Base-by-base conservation (phyloP, 2,797 vertebrate species). In the Micrastur ruficollis region DNA sequence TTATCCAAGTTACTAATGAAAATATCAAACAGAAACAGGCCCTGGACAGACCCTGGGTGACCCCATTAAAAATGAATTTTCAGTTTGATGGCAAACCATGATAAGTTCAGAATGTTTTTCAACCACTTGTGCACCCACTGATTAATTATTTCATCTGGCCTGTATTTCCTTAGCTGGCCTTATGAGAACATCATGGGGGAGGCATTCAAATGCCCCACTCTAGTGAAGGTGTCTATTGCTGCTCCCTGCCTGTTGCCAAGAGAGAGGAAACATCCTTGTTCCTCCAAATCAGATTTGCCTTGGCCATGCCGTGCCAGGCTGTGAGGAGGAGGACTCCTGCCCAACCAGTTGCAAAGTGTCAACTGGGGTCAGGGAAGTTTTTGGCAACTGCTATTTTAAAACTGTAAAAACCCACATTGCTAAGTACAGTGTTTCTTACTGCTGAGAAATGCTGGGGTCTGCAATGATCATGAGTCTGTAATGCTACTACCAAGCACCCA, bases 11-110 rank as follows among this genome's bases (percentile, higher is more conserved):
- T 95, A 83, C 53, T 92, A 95, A 86, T 66, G 85, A 95, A 93
- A 96, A 94, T 91, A 96, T 75, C 79, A 86, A 96, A 86, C 55
- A 86, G 93, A 88, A 95, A 95, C 53, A 81, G 81, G 42, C 75
- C 65, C 27, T 0, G 5, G 53, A 90, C 31, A 88, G 87, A 91
- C 72, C 72, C 72, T 5, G 5, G 17, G 58, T 95, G 87, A 96
- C 85, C 81, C 93, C 59, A 66, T 86, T 81, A 86, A 88, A 93
- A 91, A 79, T 52, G 31, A 62, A 68, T 91, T 96, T 89, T 72
- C 66, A 62, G 34, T 74, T 71, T 56, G 89, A 94, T 88, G 73
- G 76, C 27, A 71, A 96, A 74, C 40, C 0, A 0, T 52, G 42
- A 32, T 63, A 94, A 87, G 14, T 92, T 93, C 81, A 79, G 76